Evolutionary conservation across 2,888 invertebrate genomes (phyloP).

Genomic region (Meliscaeva auricollis): DNA sequence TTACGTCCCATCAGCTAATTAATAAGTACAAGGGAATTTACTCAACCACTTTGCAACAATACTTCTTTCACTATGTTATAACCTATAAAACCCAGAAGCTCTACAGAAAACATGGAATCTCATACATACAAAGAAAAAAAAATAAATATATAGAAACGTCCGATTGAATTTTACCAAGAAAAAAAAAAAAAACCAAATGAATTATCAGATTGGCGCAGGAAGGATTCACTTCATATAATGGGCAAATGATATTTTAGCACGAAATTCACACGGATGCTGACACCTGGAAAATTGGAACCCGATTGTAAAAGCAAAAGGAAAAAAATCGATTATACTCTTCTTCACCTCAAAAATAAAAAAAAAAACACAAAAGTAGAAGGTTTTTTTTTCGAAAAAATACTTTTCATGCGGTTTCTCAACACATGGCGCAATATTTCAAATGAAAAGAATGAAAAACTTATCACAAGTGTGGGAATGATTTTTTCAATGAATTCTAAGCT

Average conservation of each 20-base stretch:
- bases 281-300: slow-evolving; percentile 31
- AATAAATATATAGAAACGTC: background rate
- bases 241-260: slow-evolving; percentile 1
- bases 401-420: slow-evolving; percentile 4
- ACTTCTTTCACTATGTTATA: too few species aligned
- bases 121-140: background rate
- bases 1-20: too few species aligned
- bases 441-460: background rate
- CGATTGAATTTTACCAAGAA: slow-evolving; percentile 15
- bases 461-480: background rate
- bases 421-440: background rate
- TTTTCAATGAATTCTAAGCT: background rate
- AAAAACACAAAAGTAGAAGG: background rate
- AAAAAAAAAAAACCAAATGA: background rate
- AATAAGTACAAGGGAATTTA: too few species aligned
- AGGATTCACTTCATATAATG: slow-evolving; percentile 13
- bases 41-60: too few species aligned
- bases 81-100: background rate
- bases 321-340: background rate
- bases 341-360: background rate
- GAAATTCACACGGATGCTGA: slow-evolving; percentile 14
- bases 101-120: background rate
- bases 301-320: background rate
- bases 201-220: background rate
- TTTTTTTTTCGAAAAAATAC: background rate